Evolutionary conservation across 2,113 vertebrate genomes (phyloP), one percentile per base, ranked within the genome.

Genomic region (Cisticola juncidis): DNA sequence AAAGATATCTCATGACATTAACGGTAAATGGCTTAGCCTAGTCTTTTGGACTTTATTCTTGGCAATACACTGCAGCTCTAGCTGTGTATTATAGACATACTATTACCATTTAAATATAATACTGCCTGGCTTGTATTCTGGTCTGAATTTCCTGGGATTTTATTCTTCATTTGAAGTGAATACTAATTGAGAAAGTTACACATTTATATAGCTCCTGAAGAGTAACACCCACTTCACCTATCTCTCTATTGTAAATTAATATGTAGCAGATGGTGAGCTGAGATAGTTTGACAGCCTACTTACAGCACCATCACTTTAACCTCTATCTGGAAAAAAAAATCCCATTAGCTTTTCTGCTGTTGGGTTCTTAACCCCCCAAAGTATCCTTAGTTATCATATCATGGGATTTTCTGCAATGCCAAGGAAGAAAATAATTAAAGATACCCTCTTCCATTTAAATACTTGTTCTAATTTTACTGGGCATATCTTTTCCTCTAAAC

Each of bases 321-420:
- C 90, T 96, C 94, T 62, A 64, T 94, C 83, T 91, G 86, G 69
- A 96, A 97, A 96, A 96, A 89, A 95, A 97, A 96, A 95, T 95
- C 94, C 92, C 96, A 96, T 96, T 96, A 97, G 90, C 91, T 93
- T 96, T 96, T 96, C 95, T 96, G 86, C 94, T 96, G 83, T 96
- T 95, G 92, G 95, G 90, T 88, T 94, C 88, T 89, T 95, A 96
- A 96, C 94, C 84, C 88, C 79, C 93, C 65, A 86, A 94, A 94
- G 95, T 95, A 95, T 91, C 57, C 78, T 91, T 72, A 93, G 92
- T 95, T 95, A 94, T 77, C 65, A 81, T 73, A 90, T 68, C 87
- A 92, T 86, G 97, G 92, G 88, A 97, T 96, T 96, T 96, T 92
- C 88, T 95, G 71, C 84, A 91, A 92, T 95, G 85, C 82, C 64